Evolutionary conservation across 1,140 invertebrate species (phyloP), one percentile per base, ranked within the genome.

Genomic region (Homarus americanus): DNA sequence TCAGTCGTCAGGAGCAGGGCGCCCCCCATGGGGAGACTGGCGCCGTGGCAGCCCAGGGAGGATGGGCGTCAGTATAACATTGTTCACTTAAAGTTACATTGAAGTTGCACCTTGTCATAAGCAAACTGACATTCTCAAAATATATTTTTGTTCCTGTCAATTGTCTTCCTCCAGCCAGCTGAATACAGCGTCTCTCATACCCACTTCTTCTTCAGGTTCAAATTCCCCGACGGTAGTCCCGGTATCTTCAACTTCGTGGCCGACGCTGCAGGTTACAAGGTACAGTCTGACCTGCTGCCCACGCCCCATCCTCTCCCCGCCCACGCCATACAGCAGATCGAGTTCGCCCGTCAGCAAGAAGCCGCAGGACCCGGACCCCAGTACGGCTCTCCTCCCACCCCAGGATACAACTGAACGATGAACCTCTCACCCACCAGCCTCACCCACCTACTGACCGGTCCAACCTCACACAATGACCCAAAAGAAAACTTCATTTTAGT

Each of bases 51-150:
- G 44, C 75, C 12, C 58, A 41, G 36, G 86, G 86, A 69, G 58
- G 78, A 38, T 88, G 86, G 86, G 69, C 86, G 86, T 88, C 36
- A 88, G 86, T 88, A 80, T 69, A 7, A 7, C 2, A 4, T 7
- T 69, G 53, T 4, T 3, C 24, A 20, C 20, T 1, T 9, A 17
- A 58, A 58, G 24, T 10, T 20, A 20, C 53, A 15, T 24, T 15
- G 12, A 10, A 49, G 44, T 49, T 10, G 17, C 44, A 9, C 44
- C 17, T 17, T 49, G 44, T 49, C 9, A 49, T 10, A 49, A 10
- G 17, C 17, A 49, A 17, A 49, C 9, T 17, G 17, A 0, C 1
- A n/a, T n/a, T n/a, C n/a, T n/a, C n/a, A n/a, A n/a, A 17, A 49
- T 49, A 49, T 49, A 49, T n/a, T n/a, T 49, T 10, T 49, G 0